Conservation (phyloP, 2,113 vertebrate genomes). For the Pelmatolapia mariae region DNA sequence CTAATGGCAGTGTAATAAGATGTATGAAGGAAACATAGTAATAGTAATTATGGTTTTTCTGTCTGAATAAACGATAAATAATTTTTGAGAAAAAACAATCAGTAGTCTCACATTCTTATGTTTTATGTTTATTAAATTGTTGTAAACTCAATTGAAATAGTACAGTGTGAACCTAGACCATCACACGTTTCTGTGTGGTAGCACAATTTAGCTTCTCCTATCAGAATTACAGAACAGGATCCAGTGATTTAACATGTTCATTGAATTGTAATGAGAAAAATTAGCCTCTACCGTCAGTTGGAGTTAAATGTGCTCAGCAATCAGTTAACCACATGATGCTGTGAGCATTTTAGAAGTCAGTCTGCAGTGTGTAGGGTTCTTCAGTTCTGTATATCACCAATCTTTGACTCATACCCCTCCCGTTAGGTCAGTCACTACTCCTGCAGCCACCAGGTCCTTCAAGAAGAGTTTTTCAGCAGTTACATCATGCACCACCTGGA, state of each 20-base stretch:
- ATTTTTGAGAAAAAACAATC: background rate
- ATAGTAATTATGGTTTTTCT: background rate
- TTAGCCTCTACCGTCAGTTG: background rate
- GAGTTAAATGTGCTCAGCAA: background rate
- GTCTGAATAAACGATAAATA: background rate
- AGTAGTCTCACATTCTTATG: background rate
- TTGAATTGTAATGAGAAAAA: background rate
- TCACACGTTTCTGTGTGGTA: background rate
- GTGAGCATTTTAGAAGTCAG: constrained; percentile 16
- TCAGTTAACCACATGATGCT: background rate
- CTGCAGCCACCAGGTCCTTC: constrained; percentile 63
- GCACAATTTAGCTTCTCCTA: background rate
- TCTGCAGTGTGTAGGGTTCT: background rate
- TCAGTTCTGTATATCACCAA: background rate
- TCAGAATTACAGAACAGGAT: background rate
- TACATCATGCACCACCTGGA: constrained; percentile 74
- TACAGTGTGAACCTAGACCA: background rate
- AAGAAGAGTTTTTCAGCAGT: constrained; percentile 71
- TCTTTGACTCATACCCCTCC: constrained; percentile 58
- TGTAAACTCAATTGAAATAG: background rate
- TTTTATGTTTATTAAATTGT: constrained; percentile 7
- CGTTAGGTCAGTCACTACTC: constrained; percentile 71
- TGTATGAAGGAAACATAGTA: background rate
- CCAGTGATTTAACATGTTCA: background rate
- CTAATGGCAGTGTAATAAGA: background rate